These are phyloP conservation scores for Cephus nigrinus DNA, from an alignment of 2,888 invertebrate species.

Conservation along the genomic window DNA sequence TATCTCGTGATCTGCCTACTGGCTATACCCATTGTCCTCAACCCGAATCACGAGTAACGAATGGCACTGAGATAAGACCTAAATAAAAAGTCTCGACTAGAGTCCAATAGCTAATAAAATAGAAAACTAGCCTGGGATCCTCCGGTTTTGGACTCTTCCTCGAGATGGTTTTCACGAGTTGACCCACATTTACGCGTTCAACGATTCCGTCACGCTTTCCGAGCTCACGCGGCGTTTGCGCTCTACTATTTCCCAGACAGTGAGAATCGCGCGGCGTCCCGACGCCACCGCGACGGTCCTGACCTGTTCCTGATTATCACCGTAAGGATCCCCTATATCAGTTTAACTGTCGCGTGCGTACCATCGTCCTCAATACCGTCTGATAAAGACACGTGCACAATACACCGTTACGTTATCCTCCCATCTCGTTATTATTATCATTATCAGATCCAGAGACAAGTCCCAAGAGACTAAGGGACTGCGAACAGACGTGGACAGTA, in stretches of 20 bases:
- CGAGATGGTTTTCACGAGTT: background rate
- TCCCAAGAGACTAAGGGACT: background rate
- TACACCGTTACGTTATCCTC: background rate
- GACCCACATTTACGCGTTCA: slow-evolving; percentile 2
- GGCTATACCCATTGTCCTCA: background rate
- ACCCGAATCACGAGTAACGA: background rate
- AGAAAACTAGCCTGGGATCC: background rate
- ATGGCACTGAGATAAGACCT: background rate
- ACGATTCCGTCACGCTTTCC: background rate
- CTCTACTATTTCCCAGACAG: background rate
- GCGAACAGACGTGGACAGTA: background rate
- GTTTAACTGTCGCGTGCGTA: background rate
- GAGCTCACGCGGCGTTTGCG: background rate
- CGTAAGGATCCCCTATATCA: too few species aligned
- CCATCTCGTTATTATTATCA: background rate
- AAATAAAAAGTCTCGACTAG: background rate
- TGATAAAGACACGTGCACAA: background rate
- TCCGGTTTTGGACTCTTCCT: background rate
- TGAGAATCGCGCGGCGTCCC: background rate
- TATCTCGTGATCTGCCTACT: background rate
- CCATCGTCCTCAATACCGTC: background rate
- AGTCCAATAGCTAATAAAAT: background rate
- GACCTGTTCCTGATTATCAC: background rate
- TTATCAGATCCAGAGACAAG: background rate
- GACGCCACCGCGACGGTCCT: background rate